Percentiles rank a stretch among this genome's conserved stretches.
Evolutionary conservation across 2,888 invertebrate genomes (phyloP).

Genomic region (Lasioglossum pauxillum): DNA sequence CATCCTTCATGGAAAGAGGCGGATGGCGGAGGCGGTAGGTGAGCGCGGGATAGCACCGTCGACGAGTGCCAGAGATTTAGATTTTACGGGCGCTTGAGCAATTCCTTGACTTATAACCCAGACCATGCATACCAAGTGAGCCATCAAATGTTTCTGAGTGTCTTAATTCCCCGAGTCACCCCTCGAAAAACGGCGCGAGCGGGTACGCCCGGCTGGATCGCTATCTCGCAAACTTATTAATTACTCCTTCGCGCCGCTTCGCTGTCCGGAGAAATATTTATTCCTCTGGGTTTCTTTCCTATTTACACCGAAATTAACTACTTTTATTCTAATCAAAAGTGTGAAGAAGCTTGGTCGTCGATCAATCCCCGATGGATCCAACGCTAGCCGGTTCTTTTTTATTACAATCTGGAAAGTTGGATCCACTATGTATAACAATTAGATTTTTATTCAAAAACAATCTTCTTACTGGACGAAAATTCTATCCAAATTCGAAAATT

Average conservation of each 20-base stretch:
- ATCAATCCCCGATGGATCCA: too few species aligned
- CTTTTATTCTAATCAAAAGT: not conserved
- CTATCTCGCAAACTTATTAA: not conserved
- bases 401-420: too few species aligned
- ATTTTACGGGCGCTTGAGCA: constrained; percentile 79
- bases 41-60: constrained; percentile 55
- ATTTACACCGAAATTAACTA: not conserved
- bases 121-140: constrained; percentile 74
- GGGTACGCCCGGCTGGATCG: constrained; percentile 5
- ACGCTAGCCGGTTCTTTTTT: too few species aligned
- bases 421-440: too few species aligned
- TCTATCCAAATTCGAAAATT: too few species aligned
- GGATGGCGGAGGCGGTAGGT: constrained; percentile 25
- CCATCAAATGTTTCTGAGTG: constrained; percentile 52
- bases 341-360: too few species aligned
- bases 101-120: constrained; percentile 76
- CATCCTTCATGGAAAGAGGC: constrained; percentile 53
- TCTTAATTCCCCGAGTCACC: constrained; percentile 48
- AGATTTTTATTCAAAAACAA: too few species aligned
- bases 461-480: too few species aligned
- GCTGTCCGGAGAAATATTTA: not conserved
- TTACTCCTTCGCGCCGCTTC: constrained; percentile 4
- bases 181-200: constrained; percentile 9
- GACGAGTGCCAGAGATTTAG: constrained; percentile 79
- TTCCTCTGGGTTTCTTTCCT: not conserved